Percentiles rank a stretch among this genome's conserved stretches.
Evolutionary conservation across 1,140 invertebrate species (phyloP).

Genomic region (Caenorhabditis tropicalis): DNA sequence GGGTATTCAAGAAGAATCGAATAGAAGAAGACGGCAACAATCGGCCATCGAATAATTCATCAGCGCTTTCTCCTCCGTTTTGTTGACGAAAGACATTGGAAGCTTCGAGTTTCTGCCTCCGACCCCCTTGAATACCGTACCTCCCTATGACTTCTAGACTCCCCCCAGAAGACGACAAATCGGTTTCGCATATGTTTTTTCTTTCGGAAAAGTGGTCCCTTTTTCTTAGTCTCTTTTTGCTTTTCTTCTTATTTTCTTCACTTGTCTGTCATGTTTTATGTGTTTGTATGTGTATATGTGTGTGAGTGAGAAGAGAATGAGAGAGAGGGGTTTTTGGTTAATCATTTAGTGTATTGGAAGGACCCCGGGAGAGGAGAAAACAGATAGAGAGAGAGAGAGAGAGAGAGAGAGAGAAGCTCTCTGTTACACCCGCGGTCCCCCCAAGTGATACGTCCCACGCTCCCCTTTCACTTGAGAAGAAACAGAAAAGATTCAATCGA

Average conservation of each 20-base stretch:
- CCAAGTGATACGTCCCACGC: background rate
- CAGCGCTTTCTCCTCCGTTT: background rate
- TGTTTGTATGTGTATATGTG: conserved; percentile 39
- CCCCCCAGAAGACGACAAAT: background rate
- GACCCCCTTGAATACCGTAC: no score
- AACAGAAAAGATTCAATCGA: no score
- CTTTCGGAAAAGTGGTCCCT: background rate
- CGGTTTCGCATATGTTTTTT: conserved; percentile 1
- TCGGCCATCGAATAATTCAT: background rate
- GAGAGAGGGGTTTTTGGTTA: background rate
- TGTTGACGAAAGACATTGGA: background rate
- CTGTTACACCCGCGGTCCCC: background rate
- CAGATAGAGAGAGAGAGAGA: background rate
- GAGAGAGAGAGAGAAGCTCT: background rate
- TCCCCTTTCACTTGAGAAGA: conserved; percentile 16
- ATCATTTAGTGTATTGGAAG: conserved; percentile 45
- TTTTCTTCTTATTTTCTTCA: background rate
- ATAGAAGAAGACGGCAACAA: background rate
- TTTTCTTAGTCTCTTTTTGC: background rate
- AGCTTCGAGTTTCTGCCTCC: background rate
- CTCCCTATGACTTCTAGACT: no score
- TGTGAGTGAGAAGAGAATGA: background rate
- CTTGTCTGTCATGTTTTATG: conserved; percentile 11
- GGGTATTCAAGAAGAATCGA: background rate
- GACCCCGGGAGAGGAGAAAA: no score